Evolutionary conservation across 2,888 invertebrate species (phyloP).

Genomic region (Laothoe populi): DNA sequence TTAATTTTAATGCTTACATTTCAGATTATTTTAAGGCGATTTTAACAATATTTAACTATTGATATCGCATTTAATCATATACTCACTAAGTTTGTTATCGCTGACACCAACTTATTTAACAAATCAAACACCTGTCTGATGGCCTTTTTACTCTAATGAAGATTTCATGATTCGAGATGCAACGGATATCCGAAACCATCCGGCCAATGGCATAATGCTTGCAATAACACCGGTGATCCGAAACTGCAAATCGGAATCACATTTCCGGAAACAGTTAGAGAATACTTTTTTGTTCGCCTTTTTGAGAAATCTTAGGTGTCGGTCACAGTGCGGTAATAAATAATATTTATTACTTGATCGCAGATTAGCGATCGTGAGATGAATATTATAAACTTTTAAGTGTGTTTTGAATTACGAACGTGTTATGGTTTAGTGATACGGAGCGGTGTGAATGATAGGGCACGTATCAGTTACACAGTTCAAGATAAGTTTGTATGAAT

Average conservation of each 20-base stretch:
- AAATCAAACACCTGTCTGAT: too few species aligned
- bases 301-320: background rate
- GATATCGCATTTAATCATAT: too few species aligned
- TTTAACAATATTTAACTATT: too few species aligned
- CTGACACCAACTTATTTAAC: too few species aligned
- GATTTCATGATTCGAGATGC: background rate
- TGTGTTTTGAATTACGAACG: background rate
- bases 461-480: too few species aligned
- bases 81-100: too few species aligned
- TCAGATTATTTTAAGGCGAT: too few species aligned
- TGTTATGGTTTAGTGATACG: too few species aligned
- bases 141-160: too few species aligned
- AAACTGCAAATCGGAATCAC: slow-evolving; percentile 5
- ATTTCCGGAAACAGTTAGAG: background rate
- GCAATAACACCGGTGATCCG: background rate
- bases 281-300: background rate
- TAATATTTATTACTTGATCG: background rate
- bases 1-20: too few species aligned
- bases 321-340: background rate
- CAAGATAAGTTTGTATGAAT: too few species aligned
- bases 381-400: background rate
- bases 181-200: slow-evolving; percentile 4
- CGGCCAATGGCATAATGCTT: background rate
- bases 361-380: background rate
- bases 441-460: too few species aligned